These are phyloP conservation scores for Ictalurus punctatus DNA, from an alignment of 2,113 vertebrate genomes.

Conservation along the genomic window DNA sequence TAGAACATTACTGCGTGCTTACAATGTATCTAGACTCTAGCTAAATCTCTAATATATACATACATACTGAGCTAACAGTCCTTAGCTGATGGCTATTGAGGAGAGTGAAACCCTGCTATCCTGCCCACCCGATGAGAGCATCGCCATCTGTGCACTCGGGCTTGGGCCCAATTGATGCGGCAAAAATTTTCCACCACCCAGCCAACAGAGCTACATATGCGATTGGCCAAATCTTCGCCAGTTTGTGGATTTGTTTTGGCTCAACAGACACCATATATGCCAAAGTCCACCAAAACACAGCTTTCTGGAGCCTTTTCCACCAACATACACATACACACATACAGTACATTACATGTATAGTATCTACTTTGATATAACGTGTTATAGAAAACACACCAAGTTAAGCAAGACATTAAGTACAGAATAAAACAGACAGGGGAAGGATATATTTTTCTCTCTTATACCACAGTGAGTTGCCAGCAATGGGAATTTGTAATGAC, in stretches of 20 bases:
- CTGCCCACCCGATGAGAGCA: neutral
- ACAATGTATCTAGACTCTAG: neutral
- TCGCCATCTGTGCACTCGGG: slow-evolving; percentile 27
- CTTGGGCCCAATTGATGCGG: slow-evolving; percentile 1
- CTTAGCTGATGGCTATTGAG: neutral
- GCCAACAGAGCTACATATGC: slow-evolving; percentile 20
- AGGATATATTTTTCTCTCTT: neutral
- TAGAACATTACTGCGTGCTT: too few relatives aligned
- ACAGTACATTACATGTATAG: too few relatives aligned
- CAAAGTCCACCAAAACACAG: slow-evolving; percentile 13
- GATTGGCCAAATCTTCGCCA: slow-evolving; percentile 6
- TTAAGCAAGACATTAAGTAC: neutral
- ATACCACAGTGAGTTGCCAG: neutral
- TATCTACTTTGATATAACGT: neutral
- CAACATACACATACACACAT: neutral
- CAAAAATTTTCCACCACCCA: slow-evolving; percentile 1
- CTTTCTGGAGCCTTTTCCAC: neutral
- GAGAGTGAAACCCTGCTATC: neutral
- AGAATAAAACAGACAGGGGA: neutral
- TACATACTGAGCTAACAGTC: neutral
- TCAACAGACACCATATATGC: neutral
- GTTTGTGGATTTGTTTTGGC: slow-evolving; percentile 25
- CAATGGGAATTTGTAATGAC: neutral
- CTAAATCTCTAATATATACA: neutral
- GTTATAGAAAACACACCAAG: neutral